Evolutionary conservation across 1,140 invertebrate species (phyloP), one percentile per base, ranked within the genome.

Genomic region (Orchestia grillus): DNA sequence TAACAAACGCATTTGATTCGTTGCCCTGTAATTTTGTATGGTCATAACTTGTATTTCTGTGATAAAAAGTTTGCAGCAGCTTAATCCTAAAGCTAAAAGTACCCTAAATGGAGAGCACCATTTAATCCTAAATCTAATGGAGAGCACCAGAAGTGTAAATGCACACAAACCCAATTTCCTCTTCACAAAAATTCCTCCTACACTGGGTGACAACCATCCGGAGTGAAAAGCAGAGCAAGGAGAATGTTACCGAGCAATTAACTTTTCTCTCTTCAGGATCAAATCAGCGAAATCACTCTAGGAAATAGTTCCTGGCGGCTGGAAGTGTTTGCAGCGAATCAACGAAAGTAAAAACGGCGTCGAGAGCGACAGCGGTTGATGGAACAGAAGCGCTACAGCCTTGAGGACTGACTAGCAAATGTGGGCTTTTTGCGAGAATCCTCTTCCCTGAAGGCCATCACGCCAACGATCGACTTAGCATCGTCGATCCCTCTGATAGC

Each of bases 361-460:
- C 92, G 43, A 47, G 92, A 94, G 43, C 92, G 43, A 45, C 44
- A 11, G 92, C 41, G 92, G 44, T 44, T 44, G 92, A 47, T 0
- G 44, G 6, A 44, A 8, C 44, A 40, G 92, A 44, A 94, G 92
- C 41, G 92, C 36, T 45, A 44, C 43, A 94, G 43, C 92, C 92
- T 94, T 94, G 92, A 94, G 4, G 44, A 40, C 92, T 94, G 92
- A 11, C 92, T 6, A 94, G 88, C 43, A 90, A 90, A 90, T 90
- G 88, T 41, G 88, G 23, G 47, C 92, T 94, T 94, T 94, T 94
- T 94, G 92, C 40, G 92, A 94, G 92, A 47, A 94, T 94, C 92
- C 44, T 94, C 92, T 11, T 44, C 92, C n/a, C 36, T 44, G 92
- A 94, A 94, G 92, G 92, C 44, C 92, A 94, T 40, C 43, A 40